phyloP scores from a whole-genome alignment of 1,140 invertebrate species.

The Diuraphis noxia region DNA sequence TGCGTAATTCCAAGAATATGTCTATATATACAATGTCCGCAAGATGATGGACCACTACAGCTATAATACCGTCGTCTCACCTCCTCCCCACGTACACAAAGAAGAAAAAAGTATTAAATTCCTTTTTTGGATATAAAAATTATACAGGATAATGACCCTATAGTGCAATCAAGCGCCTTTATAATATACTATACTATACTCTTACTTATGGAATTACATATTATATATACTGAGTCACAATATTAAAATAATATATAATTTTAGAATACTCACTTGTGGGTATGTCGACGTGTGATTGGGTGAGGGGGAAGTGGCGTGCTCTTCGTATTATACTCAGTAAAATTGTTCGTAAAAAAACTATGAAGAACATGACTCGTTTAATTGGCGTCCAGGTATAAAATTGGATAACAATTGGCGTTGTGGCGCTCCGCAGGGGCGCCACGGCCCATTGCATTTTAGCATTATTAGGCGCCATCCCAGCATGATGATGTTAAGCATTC shows the following conservation, averaged over 20 bases:
- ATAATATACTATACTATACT: background rate
- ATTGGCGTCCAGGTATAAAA: slow-evolving; percentile 47
- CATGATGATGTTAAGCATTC: background rate
- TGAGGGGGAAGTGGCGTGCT: background rate
- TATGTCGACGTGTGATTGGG: background rate
- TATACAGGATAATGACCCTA: slow-evolving; percentile 30
- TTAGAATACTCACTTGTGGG: background rate
- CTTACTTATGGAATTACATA: background rate
- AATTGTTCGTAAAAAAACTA: background rate
- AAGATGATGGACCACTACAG: background rate
- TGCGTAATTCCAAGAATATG: slow-evolving; percentile 44
- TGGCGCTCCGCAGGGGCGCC: slow-evolving; percentile 15
- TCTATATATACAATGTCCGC: background rate
- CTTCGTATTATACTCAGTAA: background rate
- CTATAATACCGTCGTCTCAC: background rate
- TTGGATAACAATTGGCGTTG: background rate
- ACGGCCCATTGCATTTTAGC: background rate
- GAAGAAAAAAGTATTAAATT: slow-evolving; percentile 22
- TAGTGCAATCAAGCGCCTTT: background rate
- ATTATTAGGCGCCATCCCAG: slow-evolving; percentile 44
- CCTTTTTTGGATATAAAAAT: slow-evolving; percentile 15
- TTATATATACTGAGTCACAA: background rate
- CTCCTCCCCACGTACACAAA: background rate
- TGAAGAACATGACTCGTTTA: background rate
- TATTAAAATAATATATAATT: background rate